A percentile compares a stretch with the other conserved stretches of the same genome.
These are phyloP conservation scores for Psettodes erumei DNA, from an alignment of 2,113 vertebrate genomes.

Conservation along the genomic window DNA sequence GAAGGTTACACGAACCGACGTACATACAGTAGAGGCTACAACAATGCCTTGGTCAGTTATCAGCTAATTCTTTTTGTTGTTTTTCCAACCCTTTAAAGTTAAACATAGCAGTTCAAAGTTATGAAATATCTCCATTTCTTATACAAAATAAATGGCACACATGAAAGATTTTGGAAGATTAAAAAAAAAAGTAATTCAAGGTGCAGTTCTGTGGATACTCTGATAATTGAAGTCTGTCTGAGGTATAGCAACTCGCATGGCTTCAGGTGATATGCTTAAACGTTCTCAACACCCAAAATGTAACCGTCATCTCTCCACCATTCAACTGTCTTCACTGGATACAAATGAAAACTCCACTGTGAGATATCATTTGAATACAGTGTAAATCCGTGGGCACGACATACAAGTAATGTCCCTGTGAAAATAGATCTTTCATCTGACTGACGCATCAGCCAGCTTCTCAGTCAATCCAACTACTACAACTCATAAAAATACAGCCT, in stretches of 20 bases:
- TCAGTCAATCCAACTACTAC: slow-evolving; percentile 25
- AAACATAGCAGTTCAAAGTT: slow-evolving; percentile 33
- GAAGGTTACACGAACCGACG: slow-evolving; percentile 33
- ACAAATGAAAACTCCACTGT: neutral
- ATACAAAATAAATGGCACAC: slow-evolving; percentile 66
- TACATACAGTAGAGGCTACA: slow-evolving; percentile 41
- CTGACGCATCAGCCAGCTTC: slow-evolving; percentile 22
- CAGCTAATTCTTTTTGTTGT: slow-evolving; percentile 4
- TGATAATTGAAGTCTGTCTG: slow-evolving; percentile 54
- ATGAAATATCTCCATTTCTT: slow-evolving; percentile 21
- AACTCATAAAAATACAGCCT: slow-evolving; percentile 63
- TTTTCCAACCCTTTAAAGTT: slow-evolving; percentile 27
- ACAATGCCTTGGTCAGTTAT: slow-evolving; percentile 32
- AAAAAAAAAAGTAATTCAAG: slow-evolving; percentile 39
- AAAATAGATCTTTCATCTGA: slow-evolving; percentile 58
- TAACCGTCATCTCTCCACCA: slow-evolving; percentile 23
- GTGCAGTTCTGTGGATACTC: slow-evolving; percentile 44
- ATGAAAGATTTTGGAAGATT: slow-evolving; percentile 48
- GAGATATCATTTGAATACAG: neutral
- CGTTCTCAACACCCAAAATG: slow-evolving; percentile 34
- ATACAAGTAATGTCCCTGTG: slow-evolving; percentile 18
- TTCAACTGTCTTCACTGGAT: slow-evolving; percentile 14
- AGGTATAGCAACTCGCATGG: slow-evolving; percentile 62
- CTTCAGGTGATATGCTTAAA: slow-evolving; percentile 51
- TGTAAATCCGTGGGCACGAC: slow-evolving; percentile 1